A percentile compares a stretch with the other conserved stretches of the same genome.
phyloP scores from a whole-genome alignment of 2,113 vertebrate species.

The Anser cygnoides region DNA sequence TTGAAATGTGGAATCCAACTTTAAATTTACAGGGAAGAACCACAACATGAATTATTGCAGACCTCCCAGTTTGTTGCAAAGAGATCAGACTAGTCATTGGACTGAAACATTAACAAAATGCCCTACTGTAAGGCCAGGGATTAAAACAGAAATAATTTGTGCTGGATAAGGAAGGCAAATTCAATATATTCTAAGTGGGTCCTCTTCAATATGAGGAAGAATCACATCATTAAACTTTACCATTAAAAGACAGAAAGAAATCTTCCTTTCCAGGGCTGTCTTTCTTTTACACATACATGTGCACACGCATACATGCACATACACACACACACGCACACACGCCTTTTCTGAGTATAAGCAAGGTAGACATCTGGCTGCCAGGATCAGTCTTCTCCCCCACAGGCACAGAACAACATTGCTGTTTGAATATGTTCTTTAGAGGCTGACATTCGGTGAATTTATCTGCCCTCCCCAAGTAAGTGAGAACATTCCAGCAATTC shows the following conservation, averaged over 20 bases:
- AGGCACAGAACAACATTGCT: slow-evolving; percentile 10
- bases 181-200: not conserved
- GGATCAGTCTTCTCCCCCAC: slow-evolving; percentile 1
- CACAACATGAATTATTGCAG: not conserved
- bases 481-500: slow-evolving; percentile 28
- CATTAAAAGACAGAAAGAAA: not conserved
- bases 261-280: not conserved
- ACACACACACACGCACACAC: fast-evolving
- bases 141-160: not conserved
- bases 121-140: not conserved
- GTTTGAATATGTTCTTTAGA: slow-evolving; percentile 38
- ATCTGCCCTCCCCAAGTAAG: slow-evolving; percentile 17
- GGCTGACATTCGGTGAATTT: slow-evolving; percentile 24
- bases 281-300: not conserved
- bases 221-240: not conserved
- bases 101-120: not conserved
- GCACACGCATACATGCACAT: fast-evolving
- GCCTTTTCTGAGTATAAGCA: not conserved
- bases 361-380: slow-evolving; percentile 44
- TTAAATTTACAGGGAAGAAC: not conserved
- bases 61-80: slow-evolving; percentile 8
- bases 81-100: not conserved
- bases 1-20: not conserved
- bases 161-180: not conserved
- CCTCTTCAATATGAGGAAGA: not conserved